These are phyloP conservation scores for Thamnaconus septentrionalis DNA, from an alignment of 2,113 vertebrate genomes.

Conservation along the genomic window DNA sequence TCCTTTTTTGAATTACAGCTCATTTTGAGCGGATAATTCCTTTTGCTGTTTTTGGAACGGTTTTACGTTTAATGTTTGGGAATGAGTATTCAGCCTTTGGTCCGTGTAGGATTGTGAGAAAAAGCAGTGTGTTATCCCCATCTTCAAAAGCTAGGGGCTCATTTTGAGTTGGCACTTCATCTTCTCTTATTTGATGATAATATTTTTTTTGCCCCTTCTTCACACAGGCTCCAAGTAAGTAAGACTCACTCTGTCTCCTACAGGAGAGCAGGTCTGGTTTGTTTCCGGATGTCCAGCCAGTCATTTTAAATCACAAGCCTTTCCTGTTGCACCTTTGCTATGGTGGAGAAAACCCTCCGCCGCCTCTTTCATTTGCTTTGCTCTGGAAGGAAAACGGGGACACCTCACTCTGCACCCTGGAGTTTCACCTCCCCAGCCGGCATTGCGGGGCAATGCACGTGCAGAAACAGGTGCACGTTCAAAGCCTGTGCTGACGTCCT, in stretches of 20 bases:
- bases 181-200: neutral
- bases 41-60: conserved; percentile 67
- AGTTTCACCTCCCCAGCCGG: neutral
- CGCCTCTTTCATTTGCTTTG: conserved; percentile 26
- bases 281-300: too few relatives aligned
- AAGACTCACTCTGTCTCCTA: too few relatives aligned
- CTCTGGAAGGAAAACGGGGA: conserved; percentile 22
- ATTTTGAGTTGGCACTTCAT: neutral
- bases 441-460: conserved; percentile 2
- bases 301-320: too few relatives aligned
- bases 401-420: conserved; percentile 15
- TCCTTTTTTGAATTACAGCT: conserved; percentile 59
- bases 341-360: conserved; percentile 23
- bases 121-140: conserved; percentile 9
- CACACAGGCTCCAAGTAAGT: too few relatives aligned
- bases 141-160: conserved; percentile 22
- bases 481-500: conserved; percentile 14
- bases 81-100: neutral
- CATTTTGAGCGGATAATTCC: conserved; percentile 57
- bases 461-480: conserved; percentile 55
- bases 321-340: too few relatives aligned
- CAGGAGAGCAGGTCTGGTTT: too few relatives aligned
- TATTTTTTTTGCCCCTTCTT: neutral
- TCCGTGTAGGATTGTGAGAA: conserved; percentile 17
- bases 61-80: conserved; percentile 53